These are phyloP conservation scores for Hololepta plana DNA, from an alignment of 2,888 invertebrate species.

Conservation along the genomic window DNA sequence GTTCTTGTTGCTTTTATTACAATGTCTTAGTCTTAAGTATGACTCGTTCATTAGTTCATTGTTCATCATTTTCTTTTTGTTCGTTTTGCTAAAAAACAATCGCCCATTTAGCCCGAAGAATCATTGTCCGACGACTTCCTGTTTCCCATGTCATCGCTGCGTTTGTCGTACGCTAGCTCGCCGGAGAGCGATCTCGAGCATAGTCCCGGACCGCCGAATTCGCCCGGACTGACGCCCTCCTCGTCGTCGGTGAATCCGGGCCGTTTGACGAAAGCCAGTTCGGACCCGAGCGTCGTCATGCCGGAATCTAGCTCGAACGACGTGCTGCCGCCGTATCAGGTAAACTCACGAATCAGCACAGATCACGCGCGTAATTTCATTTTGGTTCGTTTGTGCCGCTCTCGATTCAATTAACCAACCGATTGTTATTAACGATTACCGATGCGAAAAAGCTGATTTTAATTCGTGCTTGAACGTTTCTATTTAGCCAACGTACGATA, in stretches of 20 bases:
- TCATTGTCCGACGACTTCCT: slow-evolving; percentile 96
- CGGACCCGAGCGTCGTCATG: slow-evolving; percentile 89
- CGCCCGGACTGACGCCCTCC: slow-evolving; percentile 24
- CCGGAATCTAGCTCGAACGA: slow-evolving; percentile 63
- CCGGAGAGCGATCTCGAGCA: slow-evolving; percentile 91
- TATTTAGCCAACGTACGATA: slow-evolving; percentile 24
- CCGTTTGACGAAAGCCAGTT: slow-evolving; percentile 58
- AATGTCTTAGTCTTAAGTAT: no score
- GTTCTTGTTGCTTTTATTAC: no score
- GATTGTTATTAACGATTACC: no score
- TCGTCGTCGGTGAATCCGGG: slow-evolving; percentile 28
- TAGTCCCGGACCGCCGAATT: slow-evolving; percentile 47
- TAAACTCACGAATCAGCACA: no score
- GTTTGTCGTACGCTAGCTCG: slow-evolving; percentile 88
- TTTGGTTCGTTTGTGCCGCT: no score
- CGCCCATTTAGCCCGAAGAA: slow-evolving; percentile 89
- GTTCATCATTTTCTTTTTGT: no score
- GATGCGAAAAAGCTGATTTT: no score
- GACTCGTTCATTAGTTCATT: no score
- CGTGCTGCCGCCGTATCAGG: slow-evolving; percentile 75
- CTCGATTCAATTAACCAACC: no score
- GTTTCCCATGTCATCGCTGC: slow-evolving; percentile 92
- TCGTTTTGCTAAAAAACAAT: no score
- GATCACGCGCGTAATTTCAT: no score
- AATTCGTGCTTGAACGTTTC: slow-evolving; percentile 3